phyloP scores from a whole-genome alignment of 2,888 invertebrate genomes.

The Lithophane semibrunnea region DNA sequence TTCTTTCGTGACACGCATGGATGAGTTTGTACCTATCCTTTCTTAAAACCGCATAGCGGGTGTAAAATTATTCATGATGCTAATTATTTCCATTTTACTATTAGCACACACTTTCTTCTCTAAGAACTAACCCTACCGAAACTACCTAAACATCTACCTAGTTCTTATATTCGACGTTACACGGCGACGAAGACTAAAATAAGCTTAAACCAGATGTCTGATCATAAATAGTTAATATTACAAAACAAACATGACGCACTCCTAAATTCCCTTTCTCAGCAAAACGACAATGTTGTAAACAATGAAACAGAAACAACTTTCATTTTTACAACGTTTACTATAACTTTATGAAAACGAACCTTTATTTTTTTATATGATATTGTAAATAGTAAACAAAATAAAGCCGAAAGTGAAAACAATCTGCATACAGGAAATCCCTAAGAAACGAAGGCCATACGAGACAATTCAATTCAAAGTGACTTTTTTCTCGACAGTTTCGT shows the following conservation, averaged over 20 bases:
- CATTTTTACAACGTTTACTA: slow-evolving; percentile 62
- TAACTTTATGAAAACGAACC: slow-evolving; percentile 23
- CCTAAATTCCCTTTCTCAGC: slow-evolving; percentile 6
- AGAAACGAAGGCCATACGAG: slow-evolving; percentile 60
- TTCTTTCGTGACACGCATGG: no score
- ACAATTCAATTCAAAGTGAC: slow-evolving; percentile 70
- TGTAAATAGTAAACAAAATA: slow-evolving; percentile 73
- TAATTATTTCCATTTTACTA: not conserved
- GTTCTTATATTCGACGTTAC: no score
- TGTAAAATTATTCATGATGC: no score
- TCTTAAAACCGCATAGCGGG: not conserved
- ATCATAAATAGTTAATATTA: slow-evolving; percentile 23
- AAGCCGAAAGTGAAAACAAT: slow-evolving; percentile 78
- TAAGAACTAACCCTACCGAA: not conserved
- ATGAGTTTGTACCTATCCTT: no score
- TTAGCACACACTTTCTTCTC: not conserved
- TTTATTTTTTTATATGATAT: slow-evolving; percentile 71
- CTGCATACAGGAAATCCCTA: slow-evolving; percentile 83
- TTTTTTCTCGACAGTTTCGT: slow-evolving; percentile 65
- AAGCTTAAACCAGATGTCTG: slow-evolving; percentile 30
- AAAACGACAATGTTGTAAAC: slow-evolving; percentile 12
- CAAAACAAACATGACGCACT: slow-evolving; percentile 31
- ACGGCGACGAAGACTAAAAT: not conserved
- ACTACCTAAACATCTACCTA: not conserved
- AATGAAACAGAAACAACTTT: slow-evolving; percentile 57